phyloP scores from a whole-genome alignment of 2,888 invertebrate species.

The Agrochola circellaris region DNA sequence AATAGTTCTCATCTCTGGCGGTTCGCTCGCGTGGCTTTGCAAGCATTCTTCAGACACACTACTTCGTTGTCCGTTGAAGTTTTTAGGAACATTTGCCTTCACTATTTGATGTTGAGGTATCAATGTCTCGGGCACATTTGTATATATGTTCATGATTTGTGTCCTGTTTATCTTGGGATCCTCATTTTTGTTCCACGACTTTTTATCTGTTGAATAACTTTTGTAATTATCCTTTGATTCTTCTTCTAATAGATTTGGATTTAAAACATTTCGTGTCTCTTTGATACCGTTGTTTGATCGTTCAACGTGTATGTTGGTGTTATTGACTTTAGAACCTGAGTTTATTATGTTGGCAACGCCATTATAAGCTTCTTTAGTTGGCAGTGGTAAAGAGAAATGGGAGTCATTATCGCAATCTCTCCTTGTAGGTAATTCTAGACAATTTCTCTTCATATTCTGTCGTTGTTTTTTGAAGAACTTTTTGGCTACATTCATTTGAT shows the following conservation, averaged over 20 bases:
- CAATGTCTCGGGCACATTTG: conserved; percentile 91
- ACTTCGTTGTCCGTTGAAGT: conserved; percentile 80
- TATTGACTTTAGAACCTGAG: conserved; percentile 94
- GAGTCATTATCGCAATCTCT: conserved; percentile 90
- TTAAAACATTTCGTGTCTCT: conserved; percentile 89
- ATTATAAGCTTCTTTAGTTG: conserved; percentile 87
- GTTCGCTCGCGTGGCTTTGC: conserved; percentile 83
- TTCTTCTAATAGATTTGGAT: conserved; percentile 92
- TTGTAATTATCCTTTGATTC: conserved; percentile 91
- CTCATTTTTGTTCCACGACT: conserved; percentile 83
- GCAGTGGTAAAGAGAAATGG: conserved; percentile 88
- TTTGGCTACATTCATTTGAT: conserved; percentile 97
- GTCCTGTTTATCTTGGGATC: conserved; percentile 81
- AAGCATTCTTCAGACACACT: conserved; percentile 88
- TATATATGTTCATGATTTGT: conserved; percentile 91
- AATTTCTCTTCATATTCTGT: conserved; percentile 93
- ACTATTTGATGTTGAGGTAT: conserved; percentile 91
- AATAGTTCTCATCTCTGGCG: conserved; percentile 91
- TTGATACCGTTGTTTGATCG: conserved; percentile 89
- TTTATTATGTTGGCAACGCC: conserved; percentile 92
- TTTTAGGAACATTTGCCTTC: conserved; percentile 81
- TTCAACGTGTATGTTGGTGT: conserved; percentile 95
- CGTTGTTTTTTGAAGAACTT: conserved; percentile 97
- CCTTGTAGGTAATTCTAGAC: conserved; percentile 92
- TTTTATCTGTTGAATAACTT: conserved; percentile 82